Percentiles rank a stretch among this genome's conserved stretches.
Evolutionary conservation across 2,113 vertebrate genomes (phyloP).

Genomic region (Prochilodus magdalenae): DNA sequence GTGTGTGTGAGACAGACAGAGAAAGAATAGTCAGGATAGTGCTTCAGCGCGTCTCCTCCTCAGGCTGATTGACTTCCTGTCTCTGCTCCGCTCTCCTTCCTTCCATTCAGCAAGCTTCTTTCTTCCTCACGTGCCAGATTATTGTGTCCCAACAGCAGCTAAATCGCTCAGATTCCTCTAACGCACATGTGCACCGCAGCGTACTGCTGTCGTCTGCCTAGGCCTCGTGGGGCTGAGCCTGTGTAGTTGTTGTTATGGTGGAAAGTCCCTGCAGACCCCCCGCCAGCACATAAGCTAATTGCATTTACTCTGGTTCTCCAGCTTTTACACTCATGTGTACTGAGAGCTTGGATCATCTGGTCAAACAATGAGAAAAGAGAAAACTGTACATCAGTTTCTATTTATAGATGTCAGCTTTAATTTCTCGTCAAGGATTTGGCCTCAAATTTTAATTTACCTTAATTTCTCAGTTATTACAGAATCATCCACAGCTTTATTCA

Average conservation of each 20-base stretch:
- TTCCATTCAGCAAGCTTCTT: conserved; percentile 39
- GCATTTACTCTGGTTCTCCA: not conserved
- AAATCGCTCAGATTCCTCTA: conserved; percentile 22
- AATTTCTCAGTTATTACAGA: too few relatives aligned
- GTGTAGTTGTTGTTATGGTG: conserved; percentile 7
- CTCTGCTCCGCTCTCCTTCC: conserved; percentile 43
- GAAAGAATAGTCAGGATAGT: not conserved
- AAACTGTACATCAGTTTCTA: not conserved
- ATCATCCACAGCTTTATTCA: too few relatives aligned
- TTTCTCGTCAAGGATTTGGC: too few relatives aligned
- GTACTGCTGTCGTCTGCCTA: not conserved
- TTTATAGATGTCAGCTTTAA: too few relatives aligned
- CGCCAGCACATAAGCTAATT: not conserved
- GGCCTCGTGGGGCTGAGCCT: not conserved
- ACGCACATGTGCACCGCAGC: not conserved
- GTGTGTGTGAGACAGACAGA: not conserved
- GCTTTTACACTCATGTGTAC: not conserved
- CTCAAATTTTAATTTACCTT: too few relatives aligned
- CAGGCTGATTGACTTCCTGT: conserved; percentile 54
- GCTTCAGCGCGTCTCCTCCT: conserved; percentile 23
- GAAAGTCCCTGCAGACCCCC: conserved; percentile 30
- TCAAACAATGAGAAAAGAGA: too few relatives aligned
- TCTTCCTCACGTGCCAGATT: conserved; percentile 36
- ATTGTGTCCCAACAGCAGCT: conserved; percentile 51
- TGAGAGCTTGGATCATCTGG: not conserved